Evolutionary conservation across 2,113 vertebrate species (phyloP), one percentile per base, ranked within the genome.

Genomic region (Cathartes aura): DNA sequence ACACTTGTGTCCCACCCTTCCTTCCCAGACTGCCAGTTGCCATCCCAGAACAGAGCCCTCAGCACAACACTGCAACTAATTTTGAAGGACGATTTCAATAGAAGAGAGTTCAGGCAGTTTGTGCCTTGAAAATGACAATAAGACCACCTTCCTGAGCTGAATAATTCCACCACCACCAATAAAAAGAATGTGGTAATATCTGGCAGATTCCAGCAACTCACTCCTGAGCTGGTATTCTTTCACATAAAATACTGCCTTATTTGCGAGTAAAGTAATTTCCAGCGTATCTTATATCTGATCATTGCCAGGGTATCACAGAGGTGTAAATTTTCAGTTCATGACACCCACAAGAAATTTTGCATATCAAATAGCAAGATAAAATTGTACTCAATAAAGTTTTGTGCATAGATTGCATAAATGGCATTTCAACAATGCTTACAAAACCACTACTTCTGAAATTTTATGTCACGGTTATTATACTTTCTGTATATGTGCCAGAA

Each of bases 251-350:
- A 29, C 4, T 79, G 48, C 4, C 9, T 75, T 59, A 14, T 50
- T 84, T 89, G 29, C 34, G 34, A 58, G 6, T 13, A 36, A 38
- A 48, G 29, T 52, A 8, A 40, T 64, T 90, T 91, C 48, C 23
- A 50, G 1, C 9, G 30, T 66, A 14, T 50, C 32, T 42, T 30
- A 9, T 32, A 50, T 12, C 11, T 0, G 1, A 19, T 42, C 13
- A 11, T 5, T 55, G 8, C 3, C 38, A 74, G 12, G 19, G 24
- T 58, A 48, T 45, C 42, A 91, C 6, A 63, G 24, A 73, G 12
- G 13, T 43, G 10, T 43, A 67, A 81, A 71, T 50, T 63, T 32
- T 78, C 42, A 58, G 16, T 42, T 81, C 27, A 5, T 21, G 26
- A 42, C 12, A 56, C 2, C 3, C n/a, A 43, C 9, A 20, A 62